Evolutionary conservation across 2,797 vertebrate genomes (phyloP).

Genomic region (Gambusia yucatana): DNA sequence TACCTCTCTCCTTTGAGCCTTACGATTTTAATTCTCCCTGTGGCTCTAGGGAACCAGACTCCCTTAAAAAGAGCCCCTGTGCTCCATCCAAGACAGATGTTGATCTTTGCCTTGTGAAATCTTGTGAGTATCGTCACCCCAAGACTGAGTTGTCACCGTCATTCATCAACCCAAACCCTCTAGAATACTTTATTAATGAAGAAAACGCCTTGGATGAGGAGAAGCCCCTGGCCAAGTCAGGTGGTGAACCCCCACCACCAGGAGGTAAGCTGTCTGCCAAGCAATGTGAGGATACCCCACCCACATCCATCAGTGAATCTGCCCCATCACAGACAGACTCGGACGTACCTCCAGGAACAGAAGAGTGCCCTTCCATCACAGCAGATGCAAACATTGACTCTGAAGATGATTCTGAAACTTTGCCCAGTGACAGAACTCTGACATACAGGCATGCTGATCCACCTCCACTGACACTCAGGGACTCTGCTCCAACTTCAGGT

Average conservation of each 20-base stretch:
- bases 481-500: conserved; percentile 89
- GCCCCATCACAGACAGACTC: conserved; percentile 96
- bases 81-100: conserved; percentile 88
- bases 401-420: conserved; percentile 96
- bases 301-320: conserved; percentile 95
- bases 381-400: conserved; percentile 98
- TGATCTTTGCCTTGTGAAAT: conserved; percentile 92
- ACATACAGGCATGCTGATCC: conserved; percentile 93
- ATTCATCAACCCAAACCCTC: conserved; percentile 96
- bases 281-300: conserved; percentile 96
- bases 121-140: conserved; percentile 94
- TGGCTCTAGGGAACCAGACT: conserved; percentile 75
- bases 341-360: conserved; percentile 95
- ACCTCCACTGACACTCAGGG: conserved; percentile 86
- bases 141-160: conserved; percentile 97
- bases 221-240: conserved; percentile 85
- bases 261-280: conserved; percentile 87
- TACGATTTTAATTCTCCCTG: conserved; percentile 60
- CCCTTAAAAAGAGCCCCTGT: conserved; percentile 68
- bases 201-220: conserved; percentile 84
- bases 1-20: conserved; percentile 65
- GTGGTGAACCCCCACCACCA: conserved; percentile 87
- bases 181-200: conserved; percentile 94
- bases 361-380: conserved; percentile 98
- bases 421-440: conserved; percentile 95